Percentiles rank a stretch among this genome's conserved stretches.
phyloP scores from a whole-genome alignment of 1,140 invertebrate species.

The Heliothis subflexa region DNA sequence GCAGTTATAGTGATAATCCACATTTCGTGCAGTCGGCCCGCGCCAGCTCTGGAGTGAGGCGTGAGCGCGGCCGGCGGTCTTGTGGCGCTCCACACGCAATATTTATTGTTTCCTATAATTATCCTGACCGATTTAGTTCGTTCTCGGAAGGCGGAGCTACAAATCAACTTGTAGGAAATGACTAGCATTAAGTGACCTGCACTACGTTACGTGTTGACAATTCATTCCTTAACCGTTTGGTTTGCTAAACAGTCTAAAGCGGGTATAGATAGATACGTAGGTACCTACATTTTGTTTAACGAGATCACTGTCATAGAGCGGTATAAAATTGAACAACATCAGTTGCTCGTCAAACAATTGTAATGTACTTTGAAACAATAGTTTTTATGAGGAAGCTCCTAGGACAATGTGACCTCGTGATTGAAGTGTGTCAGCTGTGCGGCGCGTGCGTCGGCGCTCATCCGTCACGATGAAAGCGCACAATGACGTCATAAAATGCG shows the following conservation, averaged over 20 bases:
- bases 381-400: neutral
- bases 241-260: neutral
- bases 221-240: neutral
- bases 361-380: neutral
- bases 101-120: conserved; percentile 33
- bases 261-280: neutral
- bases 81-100: conserved; percentile 8
- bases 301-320: neutral
- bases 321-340: neutral
- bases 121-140: neutral
- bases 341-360: neutral
- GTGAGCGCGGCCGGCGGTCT: neutral
- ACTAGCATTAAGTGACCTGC: conserved; percentile 5
- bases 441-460: neutral
- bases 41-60: neutral
- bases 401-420: neutral
- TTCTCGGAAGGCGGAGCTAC: conserved; percentile 4
- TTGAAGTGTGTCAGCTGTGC: neutral
- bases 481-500: conserved; percentile 8
- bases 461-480: conserved; percentile 23
- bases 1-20: too few species aligned
- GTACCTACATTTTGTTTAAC: neutral
- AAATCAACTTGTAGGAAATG: neutral
- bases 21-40: too few species aligned
- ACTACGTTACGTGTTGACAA: neutral